These are phyloP conservation scores for Brienomyrus brachyistius DNA, from an alignment of 2,113 vertebrate species.

Conservation along the genomic window DNA sequence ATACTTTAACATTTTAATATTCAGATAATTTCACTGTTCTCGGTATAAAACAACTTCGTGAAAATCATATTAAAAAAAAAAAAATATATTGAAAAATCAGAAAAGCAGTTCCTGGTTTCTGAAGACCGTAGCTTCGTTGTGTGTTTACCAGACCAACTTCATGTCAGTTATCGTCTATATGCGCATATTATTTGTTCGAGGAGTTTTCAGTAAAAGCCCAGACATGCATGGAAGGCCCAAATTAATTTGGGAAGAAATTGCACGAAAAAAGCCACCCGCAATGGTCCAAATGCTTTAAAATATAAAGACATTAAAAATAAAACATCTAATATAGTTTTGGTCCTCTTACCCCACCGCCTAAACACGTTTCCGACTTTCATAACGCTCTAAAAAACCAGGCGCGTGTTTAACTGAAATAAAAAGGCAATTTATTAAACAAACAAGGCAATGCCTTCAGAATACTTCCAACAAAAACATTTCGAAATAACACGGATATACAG, in stretches of 20 bases:
- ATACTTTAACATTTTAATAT: neutral
- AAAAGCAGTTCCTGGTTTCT: neutral
- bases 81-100: neutral
- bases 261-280: neutral
- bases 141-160: neutral
- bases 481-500: conserved; percentile 91
- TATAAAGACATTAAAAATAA: neutral
- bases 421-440: conserved; percentile 98
- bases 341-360: neutral
- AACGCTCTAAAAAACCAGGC: conserved; percentile 70
- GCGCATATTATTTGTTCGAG: neutral
- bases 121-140: neutral
- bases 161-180: neutral
- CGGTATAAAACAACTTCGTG: neutral
- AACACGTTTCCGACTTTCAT: neutral
- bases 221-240: neutral
- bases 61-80: neutral
- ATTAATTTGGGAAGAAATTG: neutral
- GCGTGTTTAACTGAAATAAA: conserved; percentile 78
- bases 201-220: neutral
- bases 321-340: neutral
- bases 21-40: neutral
- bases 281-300: neutral
- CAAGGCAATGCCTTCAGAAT: conserved; percentile 88
- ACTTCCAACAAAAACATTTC: conserved; percentile 81